phyloP scores from a whole-genome alignment of 2,113 vertebrate genomes.

The Brachyhypopomus gauderio region DNA sequence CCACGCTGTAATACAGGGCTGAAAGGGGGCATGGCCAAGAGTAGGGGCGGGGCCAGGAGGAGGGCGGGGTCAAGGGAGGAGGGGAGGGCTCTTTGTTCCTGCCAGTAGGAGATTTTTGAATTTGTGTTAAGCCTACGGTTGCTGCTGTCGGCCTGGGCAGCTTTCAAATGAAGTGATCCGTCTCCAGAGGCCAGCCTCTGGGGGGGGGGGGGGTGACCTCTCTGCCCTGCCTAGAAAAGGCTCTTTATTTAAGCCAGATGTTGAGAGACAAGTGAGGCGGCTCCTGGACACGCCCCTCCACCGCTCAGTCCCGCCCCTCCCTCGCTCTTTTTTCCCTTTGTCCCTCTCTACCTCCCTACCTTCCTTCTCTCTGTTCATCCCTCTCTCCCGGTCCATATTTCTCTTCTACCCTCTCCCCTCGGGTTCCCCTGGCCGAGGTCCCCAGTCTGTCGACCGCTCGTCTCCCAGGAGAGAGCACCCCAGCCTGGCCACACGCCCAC shows the following conservation, averaged over 20 bases:
- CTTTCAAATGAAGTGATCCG: constrained; percentile 81
- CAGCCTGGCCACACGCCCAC: constrained; percentile 58
- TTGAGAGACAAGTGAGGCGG: constrained; percentile 74
- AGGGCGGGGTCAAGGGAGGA: not conserved
- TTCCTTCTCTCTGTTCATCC: not conserved
- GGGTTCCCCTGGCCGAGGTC: constrained; percentile 65
- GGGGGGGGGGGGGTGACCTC: constrained; percentile 79
- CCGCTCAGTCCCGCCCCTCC: not conserved
- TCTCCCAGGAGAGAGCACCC: constrained; percentile 45
- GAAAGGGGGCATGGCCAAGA: too few relatives aligned
- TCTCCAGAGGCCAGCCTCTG: constrained; percentile 73
- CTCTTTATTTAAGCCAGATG: constrained; percentile 90
- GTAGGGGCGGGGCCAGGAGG: not conserved
- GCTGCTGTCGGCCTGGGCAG: constrained; percentile 68
- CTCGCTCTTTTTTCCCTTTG: constrained; percentile 12
- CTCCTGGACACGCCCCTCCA: constrained; percentile 34
- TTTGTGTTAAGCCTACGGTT: constrained; percentile 78
- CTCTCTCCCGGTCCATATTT: constrained; percentile 30
- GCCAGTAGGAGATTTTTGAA: constrained; percentile 60
- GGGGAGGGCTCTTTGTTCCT: constrained; percentile 1
- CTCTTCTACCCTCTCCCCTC: constrained; percentile 29
- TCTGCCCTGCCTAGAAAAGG: constrained; percentile 63
- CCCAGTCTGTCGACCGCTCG: constrained; percentile 8
- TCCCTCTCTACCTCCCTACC: not conserved
- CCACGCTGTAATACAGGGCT: too few relatives aligned